Percentiles rank a stretch among this genome's conserved stretches.
Conservation (phyloP, 2,113 vertebrate genomes). For the Tympanuchus pallidicinctus region DNA sequence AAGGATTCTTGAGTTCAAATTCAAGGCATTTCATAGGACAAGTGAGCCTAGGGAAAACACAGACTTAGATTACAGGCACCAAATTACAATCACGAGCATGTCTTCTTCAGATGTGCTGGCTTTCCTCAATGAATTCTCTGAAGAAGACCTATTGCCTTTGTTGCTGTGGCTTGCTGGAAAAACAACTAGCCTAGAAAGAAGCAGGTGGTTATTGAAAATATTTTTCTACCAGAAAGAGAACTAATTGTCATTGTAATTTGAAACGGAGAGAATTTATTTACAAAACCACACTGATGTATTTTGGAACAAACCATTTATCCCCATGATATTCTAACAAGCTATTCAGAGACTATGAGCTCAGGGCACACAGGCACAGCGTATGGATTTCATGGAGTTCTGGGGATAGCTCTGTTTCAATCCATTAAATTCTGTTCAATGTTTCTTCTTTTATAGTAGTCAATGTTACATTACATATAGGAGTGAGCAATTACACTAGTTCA, state of each 20-base stretch:
- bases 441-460: neutral
- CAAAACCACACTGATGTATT: neutral
- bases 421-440: neutral
- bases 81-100: neutral
- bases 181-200: neutral
- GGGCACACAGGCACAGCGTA: neutral
- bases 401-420: neutral
- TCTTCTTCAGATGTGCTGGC: neutral
- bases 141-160: neutral
- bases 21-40: conserved; percentile 27
- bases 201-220: neutral
- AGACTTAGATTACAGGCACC: conserved; percentile 26
- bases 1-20: neutral
- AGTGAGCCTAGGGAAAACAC: conserved; percentile 38
- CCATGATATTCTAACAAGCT: neutral
- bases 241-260: neutral
- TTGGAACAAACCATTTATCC: neutral
- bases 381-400: neutral
- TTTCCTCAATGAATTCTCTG: neutral
- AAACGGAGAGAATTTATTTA: neutral
- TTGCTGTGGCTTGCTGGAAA: neutral
- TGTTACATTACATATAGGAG: neutral
- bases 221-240: neutral
- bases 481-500: neutral
- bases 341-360: neutral